phyloP scores from a whole-genome alignment of 2,113 vertebrate species.

The Oxygymnocypris stewartii region DNA sequence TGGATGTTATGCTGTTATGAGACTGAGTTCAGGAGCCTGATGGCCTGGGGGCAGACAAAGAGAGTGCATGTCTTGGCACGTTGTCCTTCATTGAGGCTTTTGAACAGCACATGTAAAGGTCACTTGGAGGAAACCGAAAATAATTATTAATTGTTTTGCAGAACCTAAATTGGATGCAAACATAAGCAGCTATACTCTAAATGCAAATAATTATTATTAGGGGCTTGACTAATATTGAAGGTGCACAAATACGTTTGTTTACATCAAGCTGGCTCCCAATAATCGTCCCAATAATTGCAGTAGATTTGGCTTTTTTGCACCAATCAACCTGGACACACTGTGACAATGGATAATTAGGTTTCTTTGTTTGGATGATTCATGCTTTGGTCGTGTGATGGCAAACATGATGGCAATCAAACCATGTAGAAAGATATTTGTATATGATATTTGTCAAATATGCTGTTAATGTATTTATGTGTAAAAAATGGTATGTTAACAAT shows the following conservation, averaged over 20 bases:
- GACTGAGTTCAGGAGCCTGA: too few relatives aligned
- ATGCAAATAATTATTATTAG: neutral
- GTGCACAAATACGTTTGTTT: neutral
- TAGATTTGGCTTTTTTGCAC: neutral
- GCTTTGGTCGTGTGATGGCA: neutral
- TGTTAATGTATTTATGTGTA: neutral
- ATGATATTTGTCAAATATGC: neutral
- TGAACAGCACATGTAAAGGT: conserved; percentile 32
- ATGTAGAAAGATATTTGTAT: neutral
- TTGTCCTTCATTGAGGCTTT: conserved; percentile 33
- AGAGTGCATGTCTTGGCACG: conserved; percentile 57
- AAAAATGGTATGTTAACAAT: neutral
- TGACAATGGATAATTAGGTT: neutral
- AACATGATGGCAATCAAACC: neutral
- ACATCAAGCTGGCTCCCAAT: neutral
- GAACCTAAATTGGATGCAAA: neutral
- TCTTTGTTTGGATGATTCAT: neutral
- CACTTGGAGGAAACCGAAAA: neutral
- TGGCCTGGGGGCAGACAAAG: conserved; percentile 21
- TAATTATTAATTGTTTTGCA: neutral
- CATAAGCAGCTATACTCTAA: neutral
- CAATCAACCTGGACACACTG: neutral
- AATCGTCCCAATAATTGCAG: neutral
- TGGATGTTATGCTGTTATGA: too few relatives aligned
- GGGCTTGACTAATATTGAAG: neutral